Percentiles rank a stretch among this genome's conserved stretches.
phyloP scores from a whole-genome alignment of 2,113 vertebrate species.

The Spermophilus dauricus region DNA sequence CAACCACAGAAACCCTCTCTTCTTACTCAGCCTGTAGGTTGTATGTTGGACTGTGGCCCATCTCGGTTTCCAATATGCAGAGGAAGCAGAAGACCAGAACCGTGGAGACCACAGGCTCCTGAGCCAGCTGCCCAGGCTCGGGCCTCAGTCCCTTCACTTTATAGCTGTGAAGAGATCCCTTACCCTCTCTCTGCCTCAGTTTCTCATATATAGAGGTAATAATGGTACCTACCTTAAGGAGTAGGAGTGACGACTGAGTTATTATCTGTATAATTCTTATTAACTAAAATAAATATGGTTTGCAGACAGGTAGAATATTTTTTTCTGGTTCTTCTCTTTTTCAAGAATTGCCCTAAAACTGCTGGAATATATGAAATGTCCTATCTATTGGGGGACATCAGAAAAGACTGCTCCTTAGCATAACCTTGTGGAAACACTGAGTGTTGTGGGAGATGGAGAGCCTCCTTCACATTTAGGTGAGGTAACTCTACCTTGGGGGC shows the following conservation, averaged over 20 bases:
- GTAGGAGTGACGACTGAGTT: background rate
- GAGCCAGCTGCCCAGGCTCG: background rate
- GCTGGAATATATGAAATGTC: background rate
- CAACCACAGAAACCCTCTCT: background rate
- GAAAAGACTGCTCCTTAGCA: background rate
- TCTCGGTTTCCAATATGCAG: background rate
- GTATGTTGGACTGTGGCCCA: background rate
- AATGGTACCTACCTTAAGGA: background rate
- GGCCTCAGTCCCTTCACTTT: background rate
- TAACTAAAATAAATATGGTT: background rate
- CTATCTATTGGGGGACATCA: background rate
- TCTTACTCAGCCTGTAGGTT: background rate
- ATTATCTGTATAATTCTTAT: background rate
- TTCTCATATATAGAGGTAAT: background rate
- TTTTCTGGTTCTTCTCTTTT: background rate
- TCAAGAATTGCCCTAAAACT: background rate
- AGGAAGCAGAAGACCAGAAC: background rate
- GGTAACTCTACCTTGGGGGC: background rate
- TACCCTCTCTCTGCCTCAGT: background rate
- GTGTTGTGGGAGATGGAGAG: background rate
- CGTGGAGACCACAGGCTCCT: background rate
- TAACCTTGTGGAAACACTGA: background rate
- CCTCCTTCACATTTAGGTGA: background rate
- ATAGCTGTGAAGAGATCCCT: background rate
- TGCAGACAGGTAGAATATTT: background rate